These are phyloP conservation scores for Gymnorhina tibicen DNA, from an alignment of 2,113 vertebrate genomes.

Conservation along the genomic window DNA sequence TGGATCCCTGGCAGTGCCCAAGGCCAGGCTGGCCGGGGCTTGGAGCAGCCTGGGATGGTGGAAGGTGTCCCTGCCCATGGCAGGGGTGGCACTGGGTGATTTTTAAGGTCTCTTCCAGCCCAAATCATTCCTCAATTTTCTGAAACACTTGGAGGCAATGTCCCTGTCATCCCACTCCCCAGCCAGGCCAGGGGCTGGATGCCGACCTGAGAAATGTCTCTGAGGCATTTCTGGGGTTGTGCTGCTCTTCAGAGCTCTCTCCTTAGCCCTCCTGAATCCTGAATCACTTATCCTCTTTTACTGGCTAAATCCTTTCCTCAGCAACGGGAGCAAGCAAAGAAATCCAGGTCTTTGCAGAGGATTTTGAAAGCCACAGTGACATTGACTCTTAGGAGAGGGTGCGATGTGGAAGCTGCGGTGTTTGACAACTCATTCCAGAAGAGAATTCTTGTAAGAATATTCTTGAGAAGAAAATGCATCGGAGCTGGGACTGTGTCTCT, in stretches of 20 bases:
- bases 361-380: neutral
- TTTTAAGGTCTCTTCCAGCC: neutral
- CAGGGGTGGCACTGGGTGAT: too few species aligned
- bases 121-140: neutral
- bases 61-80: neutral
- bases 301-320: neutral
- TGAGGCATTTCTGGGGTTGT: neutral
- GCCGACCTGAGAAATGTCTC: neutral
- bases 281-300: neutral
- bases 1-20: neutral
- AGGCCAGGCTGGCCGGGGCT: neutral
- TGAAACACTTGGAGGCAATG: neutral
- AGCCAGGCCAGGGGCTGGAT: neutral
- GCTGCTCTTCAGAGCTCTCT: neutral
- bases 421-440: neutral
- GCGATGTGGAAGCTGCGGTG: fast-evolving
- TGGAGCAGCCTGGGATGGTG: neutral
- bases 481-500: neutral
- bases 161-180: neutral
- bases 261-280: neutral
- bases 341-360: neutral
- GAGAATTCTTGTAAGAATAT: neutral
- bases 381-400: neutral
- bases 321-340: neutral
- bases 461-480: neutral